Conservation (phyloP, 2,888 invertebrate species). For the Tubiluchus corallicola region DNA sequence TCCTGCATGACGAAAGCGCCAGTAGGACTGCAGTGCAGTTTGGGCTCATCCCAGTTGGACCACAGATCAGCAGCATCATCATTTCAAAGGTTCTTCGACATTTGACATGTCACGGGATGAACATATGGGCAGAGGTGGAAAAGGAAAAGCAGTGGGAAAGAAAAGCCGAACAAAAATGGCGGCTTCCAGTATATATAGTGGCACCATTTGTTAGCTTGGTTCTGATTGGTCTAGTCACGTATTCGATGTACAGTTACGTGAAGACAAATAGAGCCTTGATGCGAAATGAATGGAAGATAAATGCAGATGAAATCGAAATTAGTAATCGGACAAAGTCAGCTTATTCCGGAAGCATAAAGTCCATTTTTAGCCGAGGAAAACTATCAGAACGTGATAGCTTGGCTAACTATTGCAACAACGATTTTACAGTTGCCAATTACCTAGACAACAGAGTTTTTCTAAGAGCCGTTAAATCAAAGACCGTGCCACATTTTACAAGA, state of each 20-base stretch:
- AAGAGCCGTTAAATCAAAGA: not conserved
- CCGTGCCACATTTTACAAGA: constrained; percentile 4
- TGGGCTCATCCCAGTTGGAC: constrained; percentile 18
- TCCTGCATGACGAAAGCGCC: constrained; percentile 12
- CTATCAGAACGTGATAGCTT: not conserved
- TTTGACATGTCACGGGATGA: constrained; percentile 16
- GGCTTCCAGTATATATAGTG: constrained; percentile 14
- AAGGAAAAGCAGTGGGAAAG: constrained; percentile 15
- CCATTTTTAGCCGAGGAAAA: not conserved
- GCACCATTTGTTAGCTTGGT: constrained; percentile 15
- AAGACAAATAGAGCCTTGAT: constrained; percentile 17
- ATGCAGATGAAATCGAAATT: not conserved
- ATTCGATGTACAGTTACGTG: constrained; percentile 16
- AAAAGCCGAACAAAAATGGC: constrained; percentile 15
- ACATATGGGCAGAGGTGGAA: constrained; percentile 16
- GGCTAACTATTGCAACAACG: no score
- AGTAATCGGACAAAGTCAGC: not conserved
- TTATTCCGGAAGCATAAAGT: not conserved
- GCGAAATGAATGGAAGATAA: constrained; percentile 17
- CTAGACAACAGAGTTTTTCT: not conserved
- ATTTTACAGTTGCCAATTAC: not conserved
- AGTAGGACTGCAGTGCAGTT: constrained; percentile 12
- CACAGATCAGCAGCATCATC: constrained; percentile 12
- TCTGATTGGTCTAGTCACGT: constrained; percentile 13
- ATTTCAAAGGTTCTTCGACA: constrained; percentile 15